Percentiles rank a stretch among this genome's conserved stretches.
Conservation (phyloP, 2,797 vertebrate genomes). For the Falco concolor region DNA sequence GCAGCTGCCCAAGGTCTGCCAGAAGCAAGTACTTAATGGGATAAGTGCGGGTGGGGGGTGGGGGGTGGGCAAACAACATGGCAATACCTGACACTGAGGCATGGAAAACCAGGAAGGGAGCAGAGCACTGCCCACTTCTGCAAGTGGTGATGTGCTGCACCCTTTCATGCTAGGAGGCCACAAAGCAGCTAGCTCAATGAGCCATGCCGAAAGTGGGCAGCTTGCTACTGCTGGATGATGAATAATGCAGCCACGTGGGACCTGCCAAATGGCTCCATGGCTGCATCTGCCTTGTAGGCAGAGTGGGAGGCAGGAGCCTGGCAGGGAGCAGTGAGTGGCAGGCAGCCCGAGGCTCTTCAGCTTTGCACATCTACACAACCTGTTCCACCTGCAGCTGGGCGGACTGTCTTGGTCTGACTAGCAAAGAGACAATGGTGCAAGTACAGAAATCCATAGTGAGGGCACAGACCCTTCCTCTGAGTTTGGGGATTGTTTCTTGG, state of each 20-base stretch:
- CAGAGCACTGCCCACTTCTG: not conserved
- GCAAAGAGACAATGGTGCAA: not conserved
- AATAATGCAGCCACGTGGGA: not conserved
- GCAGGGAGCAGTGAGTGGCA: not conserved
- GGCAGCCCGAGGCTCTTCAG: not conserved
- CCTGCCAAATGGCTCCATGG: not conserved
- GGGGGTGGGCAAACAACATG: not conserved
- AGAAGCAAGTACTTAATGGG: not conserved
- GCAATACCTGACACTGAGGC: not conserved
- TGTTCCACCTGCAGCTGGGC: not conserved
- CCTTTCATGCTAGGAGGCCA: not conserved
- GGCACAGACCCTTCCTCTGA: not conserved
- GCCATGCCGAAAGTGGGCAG: not conserved
- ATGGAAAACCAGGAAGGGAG: not conserved
- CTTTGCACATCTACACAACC: not conserved
- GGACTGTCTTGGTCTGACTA: not conserved
- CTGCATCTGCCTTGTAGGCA: not conserved
- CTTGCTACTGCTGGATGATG: not conserved
- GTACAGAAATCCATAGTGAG: accelerated
- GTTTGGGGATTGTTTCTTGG: not conserved
- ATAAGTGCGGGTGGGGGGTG: too few relatives aligned
- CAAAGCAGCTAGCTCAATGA: not conserved
- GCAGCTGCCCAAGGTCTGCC: not conserved
- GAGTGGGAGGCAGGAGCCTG: not conserved
- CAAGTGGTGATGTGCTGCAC: not conserved